These are phyloP conservation scores for Drosophila sp. DNA, from an alignment of 1,140 invertebrate genomes.

Conservation along the genomic window DNA sequence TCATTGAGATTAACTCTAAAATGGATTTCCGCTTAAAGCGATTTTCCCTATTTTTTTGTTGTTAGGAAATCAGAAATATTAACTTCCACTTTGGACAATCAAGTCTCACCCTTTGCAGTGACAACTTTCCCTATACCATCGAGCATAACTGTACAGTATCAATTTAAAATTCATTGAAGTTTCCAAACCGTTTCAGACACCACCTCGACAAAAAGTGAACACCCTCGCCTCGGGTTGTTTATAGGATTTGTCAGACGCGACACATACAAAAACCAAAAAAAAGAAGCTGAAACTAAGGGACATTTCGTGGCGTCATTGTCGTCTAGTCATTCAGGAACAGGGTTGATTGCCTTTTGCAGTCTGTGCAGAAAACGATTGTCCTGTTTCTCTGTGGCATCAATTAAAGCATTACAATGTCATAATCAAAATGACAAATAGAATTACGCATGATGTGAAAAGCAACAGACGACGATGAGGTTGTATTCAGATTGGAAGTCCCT, in stretches of 20 bases:
- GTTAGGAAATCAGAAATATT: slow-evolving; percentile 6
- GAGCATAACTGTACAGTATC: slow-evolving; percentile 49
- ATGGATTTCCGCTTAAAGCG: neutral
- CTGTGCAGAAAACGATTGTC: slow-evolving; percentile 27
- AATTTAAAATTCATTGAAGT: slow-evolving; percentile 83
- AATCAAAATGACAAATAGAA: slow-evolving; percentile 85
- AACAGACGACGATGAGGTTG: slow-evolving; percentile 62
- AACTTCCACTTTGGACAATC: slow-evolving; percentile 18
- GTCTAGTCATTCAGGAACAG: slow-evolving; percentile 56
- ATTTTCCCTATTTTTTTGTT: slow-evolving; percentile 1
- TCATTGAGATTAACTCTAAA: too few relatives aligned
- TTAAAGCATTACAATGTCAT: slow-evolving; percentile 85
- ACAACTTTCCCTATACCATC: slow-evolving; percentile 26
- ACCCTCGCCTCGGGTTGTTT: slow-evolving; percentile 67
- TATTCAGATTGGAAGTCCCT: slow-evolving; percentile 19
- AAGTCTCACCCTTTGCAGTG: slow-evolving; percentile 21
- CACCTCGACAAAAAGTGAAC: slow-evolving; percentile 16
- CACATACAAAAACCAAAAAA: slow-evolving; percentile 38
- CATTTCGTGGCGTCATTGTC: slow-evolving; percentile 65
- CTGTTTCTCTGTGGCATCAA: slow-evolving; percentile 73
- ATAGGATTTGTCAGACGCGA: slow-evolving; percentile 69
- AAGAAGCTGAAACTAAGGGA: slow-evolving; percentile 24
- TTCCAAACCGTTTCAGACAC: slow-evolving; percentile 39
- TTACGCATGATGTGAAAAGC: slow-evolving; percentile 82
- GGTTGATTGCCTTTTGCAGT: slow-evolving; percentile 77